These are phyloP conservation scores for Geococcyx californianus DNA, from an alignment of 2,113 vertebrate genomes.

Conservation along the genomic window DNA sequence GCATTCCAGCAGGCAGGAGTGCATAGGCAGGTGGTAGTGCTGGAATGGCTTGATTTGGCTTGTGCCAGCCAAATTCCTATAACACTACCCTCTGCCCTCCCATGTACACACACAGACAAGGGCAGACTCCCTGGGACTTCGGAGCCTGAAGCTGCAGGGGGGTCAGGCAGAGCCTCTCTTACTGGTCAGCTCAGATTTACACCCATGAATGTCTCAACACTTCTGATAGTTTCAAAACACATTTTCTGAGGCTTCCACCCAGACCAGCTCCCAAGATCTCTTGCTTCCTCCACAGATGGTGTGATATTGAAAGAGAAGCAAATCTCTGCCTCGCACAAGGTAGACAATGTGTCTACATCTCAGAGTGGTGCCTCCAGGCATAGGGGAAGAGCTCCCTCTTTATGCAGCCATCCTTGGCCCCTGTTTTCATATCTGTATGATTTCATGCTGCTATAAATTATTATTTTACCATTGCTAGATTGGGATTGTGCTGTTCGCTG, in stretches of 20 bases:
- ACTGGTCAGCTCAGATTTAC: neutral
- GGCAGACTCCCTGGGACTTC: neutral
- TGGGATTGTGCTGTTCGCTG: neutral
- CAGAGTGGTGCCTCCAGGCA: neutral
- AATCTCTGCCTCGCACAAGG: neutral
- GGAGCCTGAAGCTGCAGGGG: neutral
- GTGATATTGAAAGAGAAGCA: neutral
- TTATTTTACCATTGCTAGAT: neutral
- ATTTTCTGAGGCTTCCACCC: neutral
- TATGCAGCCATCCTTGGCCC: neutral
- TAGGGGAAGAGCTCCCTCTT: neutral
- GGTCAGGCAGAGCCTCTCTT: neutral
- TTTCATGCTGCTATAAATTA: neutral
- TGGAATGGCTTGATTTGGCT: neutral
- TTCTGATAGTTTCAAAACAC: neutral
- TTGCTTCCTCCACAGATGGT: neutral
- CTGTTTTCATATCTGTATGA: neutral
- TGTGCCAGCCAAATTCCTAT: neutral
- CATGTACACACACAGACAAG: fast-evolving
- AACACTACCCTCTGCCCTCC: neutral
- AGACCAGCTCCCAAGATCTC: neutral
- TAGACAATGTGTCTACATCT: neutral
- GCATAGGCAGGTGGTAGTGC: neutral
- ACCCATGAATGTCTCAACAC: neutral
- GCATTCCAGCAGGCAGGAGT: neutral